A percentile compares a stretch with the other conserved stretches of the same genome.
phyloP scores from a whole-genome alignment of 92 coral and sea anemone species.

The Siderastrea radians region DNA sequence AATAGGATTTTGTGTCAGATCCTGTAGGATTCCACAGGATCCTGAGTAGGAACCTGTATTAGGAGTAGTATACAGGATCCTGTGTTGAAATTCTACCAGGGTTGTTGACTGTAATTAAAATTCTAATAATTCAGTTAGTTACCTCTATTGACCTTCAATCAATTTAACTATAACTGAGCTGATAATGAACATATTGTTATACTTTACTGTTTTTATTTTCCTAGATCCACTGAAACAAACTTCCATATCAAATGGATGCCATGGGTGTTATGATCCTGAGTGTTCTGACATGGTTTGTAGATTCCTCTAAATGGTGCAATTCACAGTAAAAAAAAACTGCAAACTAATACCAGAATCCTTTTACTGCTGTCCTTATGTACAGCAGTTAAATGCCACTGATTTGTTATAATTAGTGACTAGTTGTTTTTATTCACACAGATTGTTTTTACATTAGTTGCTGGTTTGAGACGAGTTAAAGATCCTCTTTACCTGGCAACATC shows the following conservation, averaged over 20 bases:
- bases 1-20: too few species aligned
- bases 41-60: too few species aligned
- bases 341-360: neutral
- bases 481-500: slow-evolving; percentile 78
- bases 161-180: too few species aligned
- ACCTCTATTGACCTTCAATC: too few species aligned
- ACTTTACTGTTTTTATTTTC: neutral
- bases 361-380: neutral
- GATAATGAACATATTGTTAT: too few species aligned
- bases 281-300: slow-evolving; percentile 18
- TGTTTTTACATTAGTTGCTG: slow-evolving; percentile 89
- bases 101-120: too few species aligned
- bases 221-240: neutral
- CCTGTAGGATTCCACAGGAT: too few species aligned
- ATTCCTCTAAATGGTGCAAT: neutral
- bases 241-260: neutral
- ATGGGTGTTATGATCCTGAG: neutral
- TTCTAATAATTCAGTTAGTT: too few species aligned
- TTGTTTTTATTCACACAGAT: slow-evolving; percentile 50
- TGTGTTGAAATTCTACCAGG: too few species aligned
- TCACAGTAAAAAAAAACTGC: too few species aligned
- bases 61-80: too few species aligned
- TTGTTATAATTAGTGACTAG: neutral
- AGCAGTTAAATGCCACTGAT: too few species aligned
- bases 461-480: slow-evolving; percentile 94